These are phyloP conservation scores for Probosciger aterrimus DNA, from an alignment of 2,113 vertebrate genomes.

Conservation along the genomic window DNA sequence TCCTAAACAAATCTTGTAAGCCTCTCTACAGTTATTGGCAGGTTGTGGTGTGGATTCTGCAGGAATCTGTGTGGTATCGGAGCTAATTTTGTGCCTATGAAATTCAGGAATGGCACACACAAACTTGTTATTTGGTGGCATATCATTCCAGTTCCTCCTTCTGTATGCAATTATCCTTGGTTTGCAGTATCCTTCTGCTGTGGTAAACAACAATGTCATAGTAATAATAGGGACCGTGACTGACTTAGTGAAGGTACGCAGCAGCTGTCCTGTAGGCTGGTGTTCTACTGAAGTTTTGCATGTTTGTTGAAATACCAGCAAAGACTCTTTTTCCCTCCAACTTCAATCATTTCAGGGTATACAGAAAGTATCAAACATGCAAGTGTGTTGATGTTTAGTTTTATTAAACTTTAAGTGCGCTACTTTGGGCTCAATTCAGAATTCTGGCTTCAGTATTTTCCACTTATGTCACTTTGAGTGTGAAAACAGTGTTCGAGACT, in stretches of 20 bases:
- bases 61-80: background rate
- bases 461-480: background rate
- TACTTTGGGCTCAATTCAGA: background rate
- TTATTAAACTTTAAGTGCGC: background rate
- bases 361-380: background rate
- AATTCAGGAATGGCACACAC: background rate
- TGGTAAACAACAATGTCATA: background rate
- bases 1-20: background rate
- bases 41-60: background rate
- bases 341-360: background rate
- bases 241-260: background rate
- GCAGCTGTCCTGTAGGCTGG: background rate
- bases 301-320: background rate
- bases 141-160: background rate
- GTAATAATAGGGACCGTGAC: background rate
- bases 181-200: background rate
- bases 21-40: background rate
- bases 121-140: background rate
- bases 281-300: background rate
- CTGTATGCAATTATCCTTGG: accelerated
- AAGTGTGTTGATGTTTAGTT: background rate
- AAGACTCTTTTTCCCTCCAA: background rate
- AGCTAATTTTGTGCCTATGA: background rate
- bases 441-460: constrained; percentile 5
- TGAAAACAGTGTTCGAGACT: background rate